Conservation (phyloP, 37 sponge, comb jelly and placozoan genomes). For the Agelas oroides region DNA sequence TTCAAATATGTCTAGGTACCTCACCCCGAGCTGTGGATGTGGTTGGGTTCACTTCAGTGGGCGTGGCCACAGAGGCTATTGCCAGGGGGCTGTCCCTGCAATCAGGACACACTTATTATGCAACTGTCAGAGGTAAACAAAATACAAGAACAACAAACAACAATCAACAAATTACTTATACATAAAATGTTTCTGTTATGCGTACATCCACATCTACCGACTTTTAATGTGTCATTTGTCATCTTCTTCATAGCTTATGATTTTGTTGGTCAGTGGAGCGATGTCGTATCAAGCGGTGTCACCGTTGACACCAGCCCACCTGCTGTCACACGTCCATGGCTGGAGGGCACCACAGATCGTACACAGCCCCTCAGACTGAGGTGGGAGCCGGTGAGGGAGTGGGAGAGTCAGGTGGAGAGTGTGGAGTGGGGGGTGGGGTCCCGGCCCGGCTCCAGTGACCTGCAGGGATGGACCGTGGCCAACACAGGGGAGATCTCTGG, state of each 20-base stretch:
- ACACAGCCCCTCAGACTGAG: neutral
- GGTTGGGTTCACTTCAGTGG: conserved; percentile 62
- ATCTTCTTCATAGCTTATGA: conserved; percentile 33
- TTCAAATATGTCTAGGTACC: conserved; percentile 25
- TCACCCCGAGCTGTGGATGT: conserved; percentile 23
- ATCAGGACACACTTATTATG: conserved; percentile 71
- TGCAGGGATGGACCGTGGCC: conserved; percentile 39
- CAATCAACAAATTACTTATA: no score
- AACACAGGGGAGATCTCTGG: neutral
- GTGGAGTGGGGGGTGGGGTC: conserved; percentile 70
- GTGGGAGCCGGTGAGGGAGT: conserved; percentile 63
- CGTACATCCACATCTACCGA: no score
- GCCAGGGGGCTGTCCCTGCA: conserved; percentile 42
- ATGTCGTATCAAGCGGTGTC: conserved; percentile 28
- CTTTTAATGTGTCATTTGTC: no score
- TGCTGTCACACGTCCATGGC: conserved; percentile 15
- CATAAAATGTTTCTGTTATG: no score
- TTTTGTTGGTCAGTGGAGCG: conserved; percentile 34
- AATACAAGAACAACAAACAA: no score
- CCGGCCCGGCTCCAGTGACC: conserved; percentile 57
- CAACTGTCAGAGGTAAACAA: conserved; percentile 50
- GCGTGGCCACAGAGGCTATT: conserved; percentile 55
- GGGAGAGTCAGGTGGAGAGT: conserved; percentile 56
- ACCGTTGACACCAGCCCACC: conserved; percentile 82
- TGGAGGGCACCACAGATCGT: neutral